Evolutionary conservation across 2,888 invertebrate species (phyloP), one percentile per base, ranked within the genome.

Genomic region (Sipha maydis): DNA sequence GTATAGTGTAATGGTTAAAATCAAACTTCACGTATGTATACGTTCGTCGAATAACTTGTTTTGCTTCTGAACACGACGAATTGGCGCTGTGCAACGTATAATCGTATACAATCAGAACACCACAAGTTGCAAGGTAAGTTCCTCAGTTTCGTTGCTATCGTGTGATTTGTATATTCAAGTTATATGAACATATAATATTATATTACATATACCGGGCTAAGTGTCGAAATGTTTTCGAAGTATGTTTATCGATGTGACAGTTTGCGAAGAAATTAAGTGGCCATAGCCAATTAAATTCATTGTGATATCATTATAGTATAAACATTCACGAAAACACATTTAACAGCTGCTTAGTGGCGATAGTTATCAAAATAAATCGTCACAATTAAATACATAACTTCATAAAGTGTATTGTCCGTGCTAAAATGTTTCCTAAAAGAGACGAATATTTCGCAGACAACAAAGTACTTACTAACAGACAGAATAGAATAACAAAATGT

Each of bases 311-410:
- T 79, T 34, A 56, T 61, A 79, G 21, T 61, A 61, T 48, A 61
- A 34, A 79, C 78, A 56, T 78, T 78, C 19, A 78, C 34, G 79
- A 56, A 79, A 61, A 34, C 34, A 9, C 34, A 34, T 34, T 41
- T 56, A 34, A 19, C 11, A 61, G 79, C 56, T 48, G 8, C 2
- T 61, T 25, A 21, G 21, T 11, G 79, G 56, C 34, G 56, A 34
- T 79, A 61, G 56, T 56, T 34, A 79, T 79, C 56, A 61, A 79
- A 79, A 61, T 79, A 79, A 79, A 61, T 79, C 34, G 31, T 34
- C 56, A 17, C 56, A 79, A 79, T 79, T 79, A 61, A 79, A 34
- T 79, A 78, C 34, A 34, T 79, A 79, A 79, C 56, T 79, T 79
- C 34, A 56, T 61, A 79, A 34, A 79, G 79, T 61, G 56, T 79